phyloP scores from a whole-genome alignment of 2,888 invertebrate species.

The Amblyteles armatorius region DNA sequence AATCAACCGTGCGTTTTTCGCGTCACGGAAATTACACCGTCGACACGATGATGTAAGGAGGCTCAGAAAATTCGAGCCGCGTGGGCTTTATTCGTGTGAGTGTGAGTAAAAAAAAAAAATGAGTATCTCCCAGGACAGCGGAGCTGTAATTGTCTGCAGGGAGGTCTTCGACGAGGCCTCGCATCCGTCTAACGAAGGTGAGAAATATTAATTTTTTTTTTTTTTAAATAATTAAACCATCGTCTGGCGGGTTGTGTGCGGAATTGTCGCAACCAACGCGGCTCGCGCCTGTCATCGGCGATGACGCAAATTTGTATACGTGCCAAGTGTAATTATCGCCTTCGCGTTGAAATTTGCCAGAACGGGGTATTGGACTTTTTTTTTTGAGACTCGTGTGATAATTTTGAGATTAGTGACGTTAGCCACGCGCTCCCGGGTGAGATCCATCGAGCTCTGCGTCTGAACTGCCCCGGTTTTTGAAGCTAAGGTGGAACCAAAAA shows the following conservation, averaged over 20 bases:
- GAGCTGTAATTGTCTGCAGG: slow-evolving; percentile 89
- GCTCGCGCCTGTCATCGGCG: too few species aligned
- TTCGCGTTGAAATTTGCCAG: too few species aligned
- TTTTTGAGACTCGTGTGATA: too few species aligned
- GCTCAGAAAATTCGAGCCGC: not conserved
- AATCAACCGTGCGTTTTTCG: slow-evolving; percentile 51
- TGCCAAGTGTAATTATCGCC: too few species aligned
- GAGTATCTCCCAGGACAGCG: slow-evolving; percentile 83
- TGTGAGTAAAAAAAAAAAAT: slow-evolving; percentile 71
- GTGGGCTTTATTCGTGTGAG: not conserved
- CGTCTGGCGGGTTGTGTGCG: not conserved
- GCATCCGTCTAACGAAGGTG: slow-evolving; percentile 92
- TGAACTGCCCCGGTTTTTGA: too few species aligned
- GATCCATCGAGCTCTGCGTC: too few species aligned
- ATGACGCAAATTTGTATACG: too few species aligned
- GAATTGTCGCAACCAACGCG: too few species aligned
- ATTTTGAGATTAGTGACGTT: too few species aligned
- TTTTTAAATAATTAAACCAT: not conserved
- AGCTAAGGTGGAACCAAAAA: too few species aligned
- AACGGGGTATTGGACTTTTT: too few species aligned
- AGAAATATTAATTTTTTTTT: slow-evolving; percentile 28
- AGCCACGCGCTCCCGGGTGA: too few species aligned
- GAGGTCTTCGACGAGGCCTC: slow-evolving; percentile 95
- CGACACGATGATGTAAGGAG: slow-evolving; percentile 54
- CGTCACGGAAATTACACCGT: slow-evolving; percentile 54